Evolutionary conservation across 2,113 vertebrate genomes (phyloP), one percentile per base, ranked within the genome.

Genomic region (Pampusana beccarii): DNA sequence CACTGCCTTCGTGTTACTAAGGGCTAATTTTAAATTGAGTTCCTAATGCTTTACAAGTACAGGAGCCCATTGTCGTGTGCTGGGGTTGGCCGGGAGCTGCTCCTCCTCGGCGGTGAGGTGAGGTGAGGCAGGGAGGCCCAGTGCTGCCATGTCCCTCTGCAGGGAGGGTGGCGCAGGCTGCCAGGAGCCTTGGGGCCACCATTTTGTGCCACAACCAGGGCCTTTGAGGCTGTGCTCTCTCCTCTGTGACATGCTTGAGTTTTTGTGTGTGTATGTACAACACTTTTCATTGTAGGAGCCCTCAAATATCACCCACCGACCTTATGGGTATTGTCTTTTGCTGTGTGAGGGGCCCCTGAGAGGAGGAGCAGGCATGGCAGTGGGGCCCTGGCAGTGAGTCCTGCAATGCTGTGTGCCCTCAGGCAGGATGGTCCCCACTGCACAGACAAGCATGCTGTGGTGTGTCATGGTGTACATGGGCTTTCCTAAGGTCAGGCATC

Each of bases 1-100:
- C 57, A 61, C 62, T 46, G 51, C 74, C 79, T 97, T 96, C 33
- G 75, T 79, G 79, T 95, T 97, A 88, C 56, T 95, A 91, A 91
- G 57, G 82, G 80, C 50, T 95, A 88, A 94, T 93, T 97, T 86
- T 86, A 82, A 89, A 82, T 82, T 3, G 3, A 75, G 19, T 85
- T 80, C 34, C 93, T 92, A 94, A 95, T 92, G 83, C 77, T 97
- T 95, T 90, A 72, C 75, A 96, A 93, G 88, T 89, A 72, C 12
- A 75, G 88, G 64, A 96, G 38, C 87, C 78, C 85, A 69, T 69
- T 91, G 80, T 69, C 1, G 0, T 44, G 6, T 44, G 17, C 38
- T 46, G 19, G 16, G 58, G 19, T 72, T 7, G 31, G 18, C 21
- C 3, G 3, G 10, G n/a, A 71, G 8, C 40, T 78, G 60, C 17